Evolutionary conservation across 2,888 invertebrate species (phyloP), one percentile per base, ranked within the genome.

Genomic region (Dicyrtoma fusca): DNA sequence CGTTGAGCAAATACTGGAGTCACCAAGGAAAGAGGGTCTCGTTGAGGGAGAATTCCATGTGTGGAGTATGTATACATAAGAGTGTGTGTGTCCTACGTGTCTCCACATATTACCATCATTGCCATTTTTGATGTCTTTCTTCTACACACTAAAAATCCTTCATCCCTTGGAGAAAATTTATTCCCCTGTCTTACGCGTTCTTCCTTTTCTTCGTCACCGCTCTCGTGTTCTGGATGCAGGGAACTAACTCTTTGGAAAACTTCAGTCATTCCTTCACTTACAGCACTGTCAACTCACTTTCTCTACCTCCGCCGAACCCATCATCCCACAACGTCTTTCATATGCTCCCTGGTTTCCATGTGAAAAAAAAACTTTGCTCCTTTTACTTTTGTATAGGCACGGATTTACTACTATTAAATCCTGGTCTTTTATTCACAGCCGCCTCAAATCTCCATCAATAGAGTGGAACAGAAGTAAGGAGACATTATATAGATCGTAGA

Each of bases 31-130:
- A 71, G 59, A 69, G n/a, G 34, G 34, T 34, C 34, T 3, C 34
- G 49, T 34, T 4, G 34, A 57, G 23, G 19, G 69, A 63, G 44
- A 34, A 57, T 34, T 34, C 8, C 34, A 34, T 34, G 34, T 34
- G 34, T 34, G 8, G 34, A 34, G 8, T 34, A 34, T 34, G 34
- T 34, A 49, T 25, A 53, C 49, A 21, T 44, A 26, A 34, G 71
- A 63, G 34, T 53, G 21, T 42, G 61, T 70, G 26, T 57, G 49
- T 49, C 57, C 62, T 69, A 65, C 70, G 74, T 74, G 74, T 69
- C 72, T 65, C 62, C 69, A 72, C 74, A 74, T 74, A 72, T 74
- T 74, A 72, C 72, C 72, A 69, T 72, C 72, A 74, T 72, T 74
- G 49, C 49, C 51, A 62, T 59, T 59, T 69, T 69, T 69, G 61